Conservation (phyloP, 2,888 invertebrate species). For the Drosophila anomalata region DNA sequence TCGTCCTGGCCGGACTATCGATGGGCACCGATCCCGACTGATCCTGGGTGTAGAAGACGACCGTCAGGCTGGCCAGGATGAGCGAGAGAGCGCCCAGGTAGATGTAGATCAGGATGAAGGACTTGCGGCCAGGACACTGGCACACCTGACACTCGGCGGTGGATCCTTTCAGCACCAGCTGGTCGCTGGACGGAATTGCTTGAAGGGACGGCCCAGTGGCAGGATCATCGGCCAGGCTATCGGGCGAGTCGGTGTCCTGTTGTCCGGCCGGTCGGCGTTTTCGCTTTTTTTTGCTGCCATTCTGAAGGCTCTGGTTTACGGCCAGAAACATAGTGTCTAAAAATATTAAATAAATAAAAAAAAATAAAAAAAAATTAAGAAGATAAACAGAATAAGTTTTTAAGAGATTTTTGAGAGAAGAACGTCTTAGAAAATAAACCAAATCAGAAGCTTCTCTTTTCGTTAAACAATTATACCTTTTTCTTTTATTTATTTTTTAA, state of each 20-base stretch:
- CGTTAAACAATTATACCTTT: too few species aligned
- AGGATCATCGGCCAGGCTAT: constrained; percentile 10
- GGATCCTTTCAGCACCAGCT: constrained; percentile 41
- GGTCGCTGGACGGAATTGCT: constrained; percentile 40
- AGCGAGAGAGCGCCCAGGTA: constrained; percentile 78
- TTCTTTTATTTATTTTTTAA: background rate
- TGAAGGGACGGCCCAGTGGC: constrained; percentile 8
- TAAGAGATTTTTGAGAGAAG: too few species aligned
- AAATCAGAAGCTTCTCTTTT: too few species aligned
- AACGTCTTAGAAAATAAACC: too few species aligned
- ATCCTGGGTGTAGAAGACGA: constrained; percentile 76
- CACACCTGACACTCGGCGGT: constrained; percentile 4
- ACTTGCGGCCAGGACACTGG: constrained; percentile 32
- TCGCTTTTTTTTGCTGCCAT: constrained; percentile 50
- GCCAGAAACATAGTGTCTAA: constrained; percentile 72
- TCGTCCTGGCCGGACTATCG: constrained; percentile 11
- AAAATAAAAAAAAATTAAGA: too few species aligned
- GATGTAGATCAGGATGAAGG: constrained; percentile 69
- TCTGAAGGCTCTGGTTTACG: constrained; percentile 78
- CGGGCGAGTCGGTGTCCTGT: constrained; percentile 27
- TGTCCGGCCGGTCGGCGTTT: constrained; percentile 29
- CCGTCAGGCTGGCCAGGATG: constrained; percentile 75
- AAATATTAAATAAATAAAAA: too few species aligned
- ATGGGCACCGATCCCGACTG: constrained; percentile 23
- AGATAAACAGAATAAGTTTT: too few species aligned